Conservation (phyloP, 2,797 vertebrate species). For the Loris lydekkerianus region DNA sequence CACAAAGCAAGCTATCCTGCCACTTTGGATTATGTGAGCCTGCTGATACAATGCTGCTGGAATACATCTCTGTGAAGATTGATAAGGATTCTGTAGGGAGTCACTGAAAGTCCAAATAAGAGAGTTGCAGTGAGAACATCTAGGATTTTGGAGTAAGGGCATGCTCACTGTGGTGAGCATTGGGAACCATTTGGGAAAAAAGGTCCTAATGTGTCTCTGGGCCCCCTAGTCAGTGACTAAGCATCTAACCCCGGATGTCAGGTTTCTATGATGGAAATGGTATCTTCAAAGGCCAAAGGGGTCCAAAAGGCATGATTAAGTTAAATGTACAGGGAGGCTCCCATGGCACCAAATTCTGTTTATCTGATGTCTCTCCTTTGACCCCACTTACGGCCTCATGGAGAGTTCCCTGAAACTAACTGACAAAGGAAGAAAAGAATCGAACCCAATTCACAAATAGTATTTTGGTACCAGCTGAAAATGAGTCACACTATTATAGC, state of each 20-base stretch:
- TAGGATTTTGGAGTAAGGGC: conserved; percentile 17
- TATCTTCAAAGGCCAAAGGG: background rate
- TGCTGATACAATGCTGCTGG: background rate
- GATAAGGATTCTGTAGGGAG: background rate
- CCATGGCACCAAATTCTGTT: background rate
- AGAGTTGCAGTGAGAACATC: background rate
- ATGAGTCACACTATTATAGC: background rate
- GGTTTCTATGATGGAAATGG: background rate
- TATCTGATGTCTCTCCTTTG: background rate
- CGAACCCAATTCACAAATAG: background rate
- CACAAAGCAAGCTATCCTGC: background rate
- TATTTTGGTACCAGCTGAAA: background rate
- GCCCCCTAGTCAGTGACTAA: background rate
- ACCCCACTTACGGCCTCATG: background rate
- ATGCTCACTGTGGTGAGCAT: background rate
- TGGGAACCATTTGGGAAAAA: background rate
- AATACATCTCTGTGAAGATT: background rate
- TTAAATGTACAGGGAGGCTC: background rate
- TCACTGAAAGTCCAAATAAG: background rate
- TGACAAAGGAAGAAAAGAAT: background rate
- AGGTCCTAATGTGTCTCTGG: background rate
- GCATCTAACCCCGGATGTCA: background rate
- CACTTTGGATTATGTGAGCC: background rate
- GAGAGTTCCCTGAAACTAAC: background rate
- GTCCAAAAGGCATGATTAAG: background rate